phyloP scores from a whole-genome alignment of 2,888 invertebrate genomes.

The Hyposoter dolosus region DNA sequence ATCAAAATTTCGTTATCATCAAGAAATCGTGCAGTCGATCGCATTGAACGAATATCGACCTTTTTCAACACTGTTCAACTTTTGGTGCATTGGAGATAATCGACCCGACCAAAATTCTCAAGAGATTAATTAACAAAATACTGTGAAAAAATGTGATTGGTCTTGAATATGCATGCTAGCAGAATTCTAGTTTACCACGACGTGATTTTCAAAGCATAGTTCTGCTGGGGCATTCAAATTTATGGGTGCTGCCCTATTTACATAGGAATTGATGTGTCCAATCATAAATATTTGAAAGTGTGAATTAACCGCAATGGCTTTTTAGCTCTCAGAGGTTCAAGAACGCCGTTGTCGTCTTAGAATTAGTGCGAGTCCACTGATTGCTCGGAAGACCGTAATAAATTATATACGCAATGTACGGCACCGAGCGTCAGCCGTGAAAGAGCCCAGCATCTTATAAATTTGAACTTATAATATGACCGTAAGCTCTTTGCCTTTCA shows the following conservation, averaged over 20 bases:
- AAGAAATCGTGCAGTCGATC: too few species aligned
- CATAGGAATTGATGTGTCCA: constrained; percentile 6
- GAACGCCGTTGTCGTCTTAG: not conserved
- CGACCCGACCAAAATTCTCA: not conserved
- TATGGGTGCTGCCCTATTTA: not conserved
- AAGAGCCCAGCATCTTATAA: constrained; percentile 5
- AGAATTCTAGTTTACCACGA: not conserved
- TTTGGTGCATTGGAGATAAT: not conserved
- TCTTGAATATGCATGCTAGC: not conserved
- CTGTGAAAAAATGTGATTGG: not conserved
- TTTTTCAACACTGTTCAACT: too few species aligned
- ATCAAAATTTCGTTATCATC: too few species aligned
- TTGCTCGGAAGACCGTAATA: constrained; percentile 20
- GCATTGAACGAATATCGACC: too few species aligned
- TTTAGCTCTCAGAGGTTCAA: not conserved
- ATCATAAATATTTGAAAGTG: constrained; percentile 13
- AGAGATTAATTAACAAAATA: not conserved
- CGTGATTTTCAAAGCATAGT: not conserved
- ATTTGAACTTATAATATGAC: constrained; percentile 15
- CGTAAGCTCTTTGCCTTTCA: constrained; percentile 11
- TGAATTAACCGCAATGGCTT: constrained; percentile 6
- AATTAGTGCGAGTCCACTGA: constrained; percentile 18
- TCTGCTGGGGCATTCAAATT: not conserved
- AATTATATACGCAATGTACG: constrained; percentile 8
- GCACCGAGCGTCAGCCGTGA: constrained; percentile 10